phyloP scores from a whole-genome alignment of 2,113 vertebrate genomes.

The Dolichallabes microphthalmus region DNA sequence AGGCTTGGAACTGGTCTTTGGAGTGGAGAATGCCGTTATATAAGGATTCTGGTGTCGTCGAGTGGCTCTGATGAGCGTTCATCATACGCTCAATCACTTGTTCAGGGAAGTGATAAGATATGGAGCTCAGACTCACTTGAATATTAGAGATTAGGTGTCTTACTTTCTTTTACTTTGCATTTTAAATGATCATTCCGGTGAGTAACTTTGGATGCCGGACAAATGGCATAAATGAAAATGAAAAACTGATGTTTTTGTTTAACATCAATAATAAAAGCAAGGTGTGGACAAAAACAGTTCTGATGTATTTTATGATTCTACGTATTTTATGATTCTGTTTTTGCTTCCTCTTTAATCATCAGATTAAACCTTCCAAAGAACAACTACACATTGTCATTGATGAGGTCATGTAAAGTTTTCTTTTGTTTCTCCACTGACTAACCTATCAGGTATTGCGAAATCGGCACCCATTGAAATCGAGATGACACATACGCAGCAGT shows the following conservation, averaged over 20 bases:
- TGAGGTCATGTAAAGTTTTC: slow-evolving; percentile 58
- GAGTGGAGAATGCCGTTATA: background rate
- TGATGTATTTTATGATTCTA: background rate
- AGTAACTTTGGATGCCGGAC: background rate
- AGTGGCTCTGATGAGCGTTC: slow-evolving; percentile 3
- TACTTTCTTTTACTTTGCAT: background rate
- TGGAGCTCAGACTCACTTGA: background rate
- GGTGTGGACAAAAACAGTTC: background rate
- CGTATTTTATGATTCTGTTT: background rate
- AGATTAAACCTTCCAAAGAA: background rate
- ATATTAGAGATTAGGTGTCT: background rate
- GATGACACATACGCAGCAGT: slow-evolving; percentile 62
- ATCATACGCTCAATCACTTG: slow-evolving; percentile 4
- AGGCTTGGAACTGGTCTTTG: background rate
- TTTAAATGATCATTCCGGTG: background rate
- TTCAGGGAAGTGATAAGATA: background rate
- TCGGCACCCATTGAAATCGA: slow-evolving; percentile 64
- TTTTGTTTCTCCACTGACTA: slow-evolving; percentile 60
- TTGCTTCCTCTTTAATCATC: background rate
- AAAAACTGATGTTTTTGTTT: background rate
- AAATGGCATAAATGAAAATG: background rate
- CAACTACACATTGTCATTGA: slow-evolving; percentile 12
- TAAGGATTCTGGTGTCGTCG: background rate
- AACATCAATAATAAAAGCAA: background rate
- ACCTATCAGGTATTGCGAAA: slow-evolving; percentile 40